Evolutionary conservation across 2,113 vertebrate genomes (phyloP).

Genomic region (Sprattus sprattus): DNA sequence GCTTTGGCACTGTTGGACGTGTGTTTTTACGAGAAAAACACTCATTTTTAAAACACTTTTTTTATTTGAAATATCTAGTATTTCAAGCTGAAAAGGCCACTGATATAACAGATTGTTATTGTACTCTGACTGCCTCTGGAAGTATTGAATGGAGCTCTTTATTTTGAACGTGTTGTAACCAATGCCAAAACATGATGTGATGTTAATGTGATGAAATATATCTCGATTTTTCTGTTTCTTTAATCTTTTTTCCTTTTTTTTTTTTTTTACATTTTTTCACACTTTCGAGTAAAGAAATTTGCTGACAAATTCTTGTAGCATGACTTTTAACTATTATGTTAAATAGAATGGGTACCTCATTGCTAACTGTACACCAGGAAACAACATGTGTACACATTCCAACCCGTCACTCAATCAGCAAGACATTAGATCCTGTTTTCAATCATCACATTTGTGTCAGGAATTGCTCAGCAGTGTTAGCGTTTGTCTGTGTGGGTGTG

Average conservation of each 20-base stretch:
- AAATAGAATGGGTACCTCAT: not conserved
- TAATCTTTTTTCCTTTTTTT: not conserved
- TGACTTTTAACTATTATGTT: not conserved
- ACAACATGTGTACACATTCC: not conserved
- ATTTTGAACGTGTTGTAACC: not conserved
- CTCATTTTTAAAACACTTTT: not conserved
- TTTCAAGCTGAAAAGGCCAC: not conserved
- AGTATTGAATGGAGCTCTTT: not conserved
- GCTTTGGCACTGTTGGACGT: not conserved
- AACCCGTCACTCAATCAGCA: not conserved
- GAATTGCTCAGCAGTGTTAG: not conserved
- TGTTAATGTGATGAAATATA: not conserved
- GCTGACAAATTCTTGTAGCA: not conserved
- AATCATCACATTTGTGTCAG: not conserved
- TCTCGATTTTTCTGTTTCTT: constrained; percentile 3
- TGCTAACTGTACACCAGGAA: not conserved
- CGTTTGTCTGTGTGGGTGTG: not conserved
- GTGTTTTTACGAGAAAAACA: not conserved
- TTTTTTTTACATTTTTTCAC: not conserved
- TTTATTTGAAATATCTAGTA: not conserved
- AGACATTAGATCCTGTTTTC: not conserved
- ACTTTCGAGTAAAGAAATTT: not conserved
- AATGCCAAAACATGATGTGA: constrained; percentile 1
- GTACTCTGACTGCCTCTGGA: not conserved
- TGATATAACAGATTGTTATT: not conserved